phyloP scores from a whole-genome alignment of 2,113 vertebrate genomes.

The Malurus alboscapulatus region DNA sequence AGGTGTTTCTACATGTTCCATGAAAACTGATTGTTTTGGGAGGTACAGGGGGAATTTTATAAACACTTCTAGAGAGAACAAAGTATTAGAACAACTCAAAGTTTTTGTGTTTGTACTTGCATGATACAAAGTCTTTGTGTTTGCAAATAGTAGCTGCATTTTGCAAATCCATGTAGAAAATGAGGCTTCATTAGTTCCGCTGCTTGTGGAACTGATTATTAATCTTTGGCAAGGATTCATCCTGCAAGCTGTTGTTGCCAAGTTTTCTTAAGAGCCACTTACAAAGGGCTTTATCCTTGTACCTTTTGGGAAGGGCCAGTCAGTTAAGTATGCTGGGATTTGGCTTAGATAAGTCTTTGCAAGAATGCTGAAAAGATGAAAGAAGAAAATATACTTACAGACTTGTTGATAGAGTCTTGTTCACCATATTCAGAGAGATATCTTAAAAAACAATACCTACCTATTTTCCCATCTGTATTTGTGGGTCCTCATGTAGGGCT shows the following conservation, averaged over 20 bases:
- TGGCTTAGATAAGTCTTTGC: slow-evolving; percentile 10
- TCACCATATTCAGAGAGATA: not conserved
- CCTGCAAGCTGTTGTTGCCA: not conserved
- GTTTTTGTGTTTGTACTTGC: not conserved
- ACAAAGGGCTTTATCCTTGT: slow-evolving; percentile 23
- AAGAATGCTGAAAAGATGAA: slow-evolving; percentile 10
- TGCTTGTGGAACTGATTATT: slow-evolving; percentile 27
- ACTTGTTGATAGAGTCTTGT: not conserved
- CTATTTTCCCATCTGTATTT: not conserved
- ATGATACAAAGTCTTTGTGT: not conserved
- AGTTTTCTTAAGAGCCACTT: slow-evolving; percentile 28
- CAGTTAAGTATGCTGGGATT: not conserved
- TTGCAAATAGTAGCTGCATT: slow-evolving; percentile 9
- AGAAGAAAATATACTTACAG: not conserved
- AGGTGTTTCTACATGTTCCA: not conserved
- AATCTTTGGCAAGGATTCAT: slow-evolving; percentile 38
- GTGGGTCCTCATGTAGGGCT: not conserved
- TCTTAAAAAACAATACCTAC: not conserved
- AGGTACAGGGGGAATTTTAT: not conserved
- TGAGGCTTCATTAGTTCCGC: slow-evolving; percentile 11
- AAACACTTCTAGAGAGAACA: not conserved
- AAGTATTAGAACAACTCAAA: not conserved
- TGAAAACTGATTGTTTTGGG: not conserved
- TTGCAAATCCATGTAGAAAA: not conserved
- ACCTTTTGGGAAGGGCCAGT: not conserved